phyloP scores from a whole-genome alignment of 2,797 vertebrate species.

The Hylomyscus alleni region DNA sequence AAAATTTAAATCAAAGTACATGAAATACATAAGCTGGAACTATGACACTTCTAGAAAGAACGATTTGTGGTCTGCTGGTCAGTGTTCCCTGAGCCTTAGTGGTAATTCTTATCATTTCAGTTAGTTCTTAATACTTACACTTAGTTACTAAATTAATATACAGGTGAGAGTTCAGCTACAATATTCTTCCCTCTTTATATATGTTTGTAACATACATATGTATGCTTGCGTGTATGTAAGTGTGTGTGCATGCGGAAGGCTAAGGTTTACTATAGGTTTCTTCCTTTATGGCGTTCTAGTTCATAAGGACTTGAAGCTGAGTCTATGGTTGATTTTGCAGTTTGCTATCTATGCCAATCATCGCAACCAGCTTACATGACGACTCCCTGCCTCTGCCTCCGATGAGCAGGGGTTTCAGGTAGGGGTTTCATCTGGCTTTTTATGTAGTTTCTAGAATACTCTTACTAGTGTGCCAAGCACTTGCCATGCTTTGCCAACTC shows the following conservation, averaged over 20 bases:
- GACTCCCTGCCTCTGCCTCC: neutral
- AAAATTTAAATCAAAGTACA: neutral
- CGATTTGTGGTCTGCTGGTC: neutral
- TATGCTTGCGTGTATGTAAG: neutral
- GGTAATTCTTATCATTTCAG: neutral
- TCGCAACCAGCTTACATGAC: neutral
- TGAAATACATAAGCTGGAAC: neutral
- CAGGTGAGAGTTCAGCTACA: neutral
- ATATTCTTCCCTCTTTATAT: neutral
- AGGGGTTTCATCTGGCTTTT: too few species aligned
- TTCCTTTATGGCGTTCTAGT: neutral
- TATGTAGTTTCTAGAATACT: neutral
- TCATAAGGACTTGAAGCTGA: neutral
- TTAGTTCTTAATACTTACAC: neutral
- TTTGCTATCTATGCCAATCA: neutral
- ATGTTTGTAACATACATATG: neutral
- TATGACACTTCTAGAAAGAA: neutral
- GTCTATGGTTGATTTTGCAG: neutral
- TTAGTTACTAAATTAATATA: neutral
- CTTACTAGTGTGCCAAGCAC: neutral
- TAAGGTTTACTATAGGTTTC: neutral
- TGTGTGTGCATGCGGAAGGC: neutral
- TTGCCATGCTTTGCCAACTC: neutral
- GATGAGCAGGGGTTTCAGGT: too few species aligned
- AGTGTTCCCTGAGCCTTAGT: neutral